Evolutionary conservation across 2,888 invertebrate genomes (phyloP).

Genomic region (Formica aserva): DNA sequence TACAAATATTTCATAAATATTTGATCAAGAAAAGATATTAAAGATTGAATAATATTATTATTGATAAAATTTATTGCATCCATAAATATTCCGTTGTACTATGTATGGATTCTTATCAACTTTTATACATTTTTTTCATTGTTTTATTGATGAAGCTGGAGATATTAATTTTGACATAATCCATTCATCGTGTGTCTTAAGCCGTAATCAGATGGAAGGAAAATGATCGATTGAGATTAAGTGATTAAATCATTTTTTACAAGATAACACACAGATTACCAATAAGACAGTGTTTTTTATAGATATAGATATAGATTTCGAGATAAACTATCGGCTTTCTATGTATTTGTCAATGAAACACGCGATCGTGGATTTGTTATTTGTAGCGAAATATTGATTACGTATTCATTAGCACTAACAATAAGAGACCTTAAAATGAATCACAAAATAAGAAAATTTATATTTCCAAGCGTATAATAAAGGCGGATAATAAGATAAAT

Average conservation of each 20-base stretch:
- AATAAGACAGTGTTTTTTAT: neutral
- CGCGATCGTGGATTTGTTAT: neutral
- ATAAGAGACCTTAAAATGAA: neutral
- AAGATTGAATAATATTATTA: neutral
- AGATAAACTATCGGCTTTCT: neutral
- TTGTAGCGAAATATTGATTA: neutral
- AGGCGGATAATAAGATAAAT: neutral
- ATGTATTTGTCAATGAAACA: neutral
- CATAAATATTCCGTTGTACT: no score
- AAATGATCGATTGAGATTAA: neutral
- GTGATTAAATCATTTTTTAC: neutral
- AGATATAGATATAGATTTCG: neutral
- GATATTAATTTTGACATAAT: slow-evolving; percentile 2
- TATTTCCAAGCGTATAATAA: neutral
- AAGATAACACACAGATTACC: neutral
- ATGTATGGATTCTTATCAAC: neutral
- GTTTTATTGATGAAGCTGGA: slow-evolving; percentile 4
- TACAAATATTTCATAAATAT: no score
- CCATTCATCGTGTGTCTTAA: neutral
- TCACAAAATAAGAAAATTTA: neutral
- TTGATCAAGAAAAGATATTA: neutral
- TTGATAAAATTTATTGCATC: neutral
- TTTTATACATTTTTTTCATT: neutral
- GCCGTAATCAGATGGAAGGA: neutral
- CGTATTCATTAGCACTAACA: neutral